Conservation (phyloP, 2,113 vertebrate species). For the Bettongia penicillata region DNA sequence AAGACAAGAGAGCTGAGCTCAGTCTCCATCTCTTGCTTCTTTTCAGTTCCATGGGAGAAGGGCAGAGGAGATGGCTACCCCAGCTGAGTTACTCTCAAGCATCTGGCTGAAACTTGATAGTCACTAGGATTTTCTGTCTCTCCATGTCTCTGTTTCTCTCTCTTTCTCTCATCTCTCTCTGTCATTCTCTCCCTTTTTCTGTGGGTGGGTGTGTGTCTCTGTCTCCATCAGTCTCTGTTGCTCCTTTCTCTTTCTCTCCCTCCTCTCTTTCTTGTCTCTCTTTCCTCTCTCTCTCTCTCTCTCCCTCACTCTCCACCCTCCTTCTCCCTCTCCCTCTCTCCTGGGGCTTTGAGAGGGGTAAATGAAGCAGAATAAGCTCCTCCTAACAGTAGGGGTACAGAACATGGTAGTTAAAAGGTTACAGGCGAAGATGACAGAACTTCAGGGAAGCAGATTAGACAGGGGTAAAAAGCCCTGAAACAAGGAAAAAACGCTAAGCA, state of each 20-base stretch:
- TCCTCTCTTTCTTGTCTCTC: not conserved
- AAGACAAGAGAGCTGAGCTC: not conserved
- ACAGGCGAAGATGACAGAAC: not conserved
- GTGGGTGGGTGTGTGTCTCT: not conserved
- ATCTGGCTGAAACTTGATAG: not conserved
- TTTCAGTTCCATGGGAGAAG: not conserved
- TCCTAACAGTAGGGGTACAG: not conserved
- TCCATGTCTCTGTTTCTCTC: not conserved
- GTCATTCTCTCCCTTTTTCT: not conserved
- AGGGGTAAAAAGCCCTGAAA: not conserved
- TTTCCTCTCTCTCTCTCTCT: not conserved
- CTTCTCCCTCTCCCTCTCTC: not conserved
- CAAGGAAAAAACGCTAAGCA: not conserved
- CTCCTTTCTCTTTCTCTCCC: too few species aligned
- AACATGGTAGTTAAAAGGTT: not conserved
- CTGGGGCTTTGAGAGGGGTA: not conserved
- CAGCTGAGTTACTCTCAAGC: not conserved
- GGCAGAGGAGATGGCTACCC: not conserved
- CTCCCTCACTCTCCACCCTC: not conserved
- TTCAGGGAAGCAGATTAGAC: constrained; percentile 6
- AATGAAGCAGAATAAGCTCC: not conserved
- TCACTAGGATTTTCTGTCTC: not conserved
- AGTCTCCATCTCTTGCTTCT: not conserved
- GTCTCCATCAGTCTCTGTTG: too few species aligned
- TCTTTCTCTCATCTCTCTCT: not conserved